Evolutionary conservation across 2,888 invertebrate genomes (phyloP).

Genomic region (Acanthococcus lagerstroemiae): DNA sequence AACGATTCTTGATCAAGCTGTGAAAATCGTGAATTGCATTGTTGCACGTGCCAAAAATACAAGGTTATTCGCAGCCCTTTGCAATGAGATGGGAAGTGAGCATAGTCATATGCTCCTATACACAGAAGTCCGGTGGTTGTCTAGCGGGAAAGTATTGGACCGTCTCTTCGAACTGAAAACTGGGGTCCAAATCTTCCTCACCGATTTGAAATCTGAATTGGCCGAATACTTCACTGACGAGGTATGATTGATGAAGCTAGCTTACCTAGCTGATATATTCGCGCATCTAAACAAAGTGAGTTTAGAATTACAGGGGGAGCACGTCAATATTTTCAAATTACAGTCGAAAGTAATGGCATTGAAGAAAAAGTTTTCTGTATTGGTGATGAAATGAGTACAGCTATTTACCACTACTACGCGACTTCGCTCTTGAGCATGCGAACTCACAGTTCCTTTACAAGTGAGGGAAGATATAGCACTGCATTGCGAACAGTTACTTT

Average conservation of each 20-base stretch:
- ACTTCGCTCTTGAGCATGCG: neutral
- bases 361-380: neutral
- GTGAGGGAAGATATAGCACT: neutral
- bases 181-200: conserved; percentile 15
- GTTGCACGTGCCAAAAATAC: conserved; percentile 13
- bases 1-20: conserved; percentile 15
- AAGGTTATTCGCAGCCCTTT: conserved; percentile 22
- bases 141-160: conserved; percentile 13
- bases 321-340: neutral
- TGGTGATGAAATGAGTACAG: neutral
- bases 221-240: neutral
- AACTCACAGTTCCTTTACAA: neutral
- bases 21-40: conserved; percentile 21
- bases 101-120: conserved; percentile 11
- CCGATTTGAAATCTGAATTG: neutral
- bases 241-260: neutral
- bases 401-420: neutral
- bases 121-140: conserved; percentile 15
- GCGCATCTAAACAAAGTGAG: neutral
- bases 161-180: conserved; percentile 17
- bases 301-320: neutral
- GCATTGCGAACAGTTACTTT: neutral
- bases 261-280: neutral
- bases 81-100: conserved; percentile 21
- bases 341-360: neutral